Base-by-base conservation (phyloP, 2,797 vertebrate genomes). In the Mormyrus hasselquistii region DNA sequence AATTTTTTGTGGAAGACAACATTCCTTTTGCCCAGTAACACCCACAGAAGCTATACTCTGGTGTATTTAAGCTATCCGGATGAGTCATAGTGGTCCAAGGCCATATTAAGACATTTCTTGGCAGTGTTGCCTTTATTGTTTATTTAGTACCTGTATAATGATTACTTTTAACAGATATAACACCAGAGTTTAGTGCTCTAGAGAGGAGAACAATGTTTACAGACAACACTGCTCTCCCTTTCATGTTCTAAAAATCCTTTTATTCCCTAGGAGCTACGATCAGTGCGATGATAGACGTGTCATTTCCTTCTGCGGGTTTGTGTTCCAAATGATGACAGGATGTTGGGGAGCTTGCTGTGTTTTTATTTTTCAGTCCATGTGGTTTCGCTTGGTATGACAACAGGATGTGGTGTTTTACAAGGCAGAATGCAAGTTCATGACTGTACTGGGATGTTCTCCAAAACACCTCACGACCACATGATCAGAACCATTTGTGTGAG, bases 241-340 rank as follows among this genome's bases (percentile, higher is more conserved):
- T 82, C 41, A 82, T 47, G 76, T 47, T 82, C 38, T 82, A 47
- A 82, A 79, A 82, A 8, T 44, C 41, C 41, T 82, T 47, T 47
- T 82, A 41, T 22, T 34, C 41, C 76, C 41, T 47, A 82, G 41
- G 16, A 82, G 76, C 76, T 82, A 47, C 19, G 76, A 82, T 82
- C 76, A 82, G 41, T 47, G 76, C 0, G 41, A 82, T 82, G 76
- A 82, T 10, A 82, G 41, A 82, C 44, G 44, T 47, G 38, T n/a
- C 41, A 22, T 47, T 38, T 82, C 76, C 41, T 47, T 22, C 76
- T 82, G 76, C n/a, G 76, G 76, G 76, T 82, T 47, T 47, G 41
- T 10, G 76, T 82, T 82, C 76, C 38, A 82, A n/a, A 82, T 44
- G 76, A 82, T 82, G 76, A 44, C 76, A 44, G 76, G 76, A 82